Conservation (phyloP, 1,140 invertebrate species). For the Antheraea mylitta region DNA sequence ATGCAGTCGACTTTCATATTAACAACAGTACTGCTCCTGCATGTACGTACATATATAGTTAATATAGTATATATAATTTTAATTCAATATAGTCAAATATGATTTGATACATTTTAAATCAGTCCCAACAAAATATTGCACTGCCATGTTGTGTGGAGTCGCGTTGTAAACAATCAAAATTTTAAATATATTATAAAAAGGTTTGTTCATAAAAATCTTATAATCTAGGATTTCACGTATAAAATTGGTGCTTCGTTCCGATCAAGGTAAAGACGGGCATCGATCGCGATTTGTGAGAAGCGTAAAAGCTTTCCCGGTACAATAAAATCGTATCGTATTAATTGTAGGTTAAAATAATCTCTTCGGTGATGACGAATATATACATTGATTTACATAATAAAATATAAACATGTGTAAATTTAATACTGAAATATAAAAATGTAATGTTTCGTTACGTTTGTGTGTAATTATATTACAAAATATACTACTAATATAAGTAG, state of each 20-base stretch:
- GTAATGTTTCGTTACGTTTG: conserved; percentile 18
- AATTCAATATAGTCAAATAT: background rate
- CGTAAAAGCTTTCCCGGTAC: background rate
- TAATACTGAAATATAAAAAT: conserved; percentile 30
- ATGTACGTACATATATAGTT: background rate
- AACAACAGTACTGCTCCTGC: background rate
- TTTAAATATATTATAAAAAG: conserved; percentile 44
- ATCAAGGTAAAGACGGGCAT: conserved; percentile 21
- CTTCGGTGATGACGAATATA: background rate
- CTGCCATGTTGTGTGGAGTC: conserved; percentile 65
- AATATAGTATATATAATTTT: background rate
- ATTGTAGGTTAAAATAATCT: background rate
- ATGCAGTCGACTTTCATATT: background rate
- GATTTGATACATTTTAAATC: background rate
- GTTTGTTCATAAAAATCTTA: conserved; percentile 45
- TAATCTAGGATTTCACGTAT: conserved; percentile 42
- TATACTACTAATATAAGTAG: conserved; percentile 10
- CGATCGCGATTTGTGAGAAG: conserved; percentile 7
- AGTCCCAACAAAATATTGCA: conserved; percentile 40
- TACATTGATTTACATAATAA: background rate
- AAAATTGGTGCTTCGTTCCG: conserved; percentile 53
- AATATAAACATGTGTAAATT: conserved; percentile 8
- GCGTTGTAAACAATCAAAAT: conserved; percentile 49
- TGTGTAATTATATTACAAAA: conserved; percentile 16
- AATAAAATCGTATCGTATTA: background rate